Percentiles rank a stretch among this genome's conserved stretches.
Conservation (phyloP, 2,797 vertebrate genomes). For the Phalanger gymnotis region DNA sequence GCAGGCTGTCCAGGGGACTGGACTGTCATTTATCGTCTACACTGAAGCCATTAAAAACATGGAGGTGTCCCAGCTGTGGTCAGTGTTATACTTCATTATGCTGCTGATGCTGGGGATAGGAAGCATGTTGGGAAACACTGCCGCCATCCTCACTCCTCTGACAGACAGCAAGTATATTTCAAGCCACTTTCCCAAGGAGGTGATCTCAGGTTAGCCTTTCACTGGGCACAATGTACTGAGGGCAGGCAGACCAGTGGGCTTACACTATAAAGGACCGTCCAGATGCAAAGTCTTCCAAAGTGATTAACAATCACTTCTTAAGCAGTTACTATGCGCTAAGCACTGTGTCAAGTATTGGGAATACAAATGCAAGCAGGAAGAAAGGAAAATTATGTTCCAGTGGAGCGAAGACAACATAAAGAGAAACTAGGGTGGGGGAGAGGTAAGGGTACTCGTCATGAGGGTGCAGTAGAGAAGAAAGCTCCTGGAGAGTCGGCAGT, state of each 20-base stretch:
- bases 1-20: conserved; percentile 94
- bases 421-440: background rate
- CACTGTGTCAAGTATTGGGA: background rate
- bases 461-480: background rate
- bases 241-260: fast-evolving
- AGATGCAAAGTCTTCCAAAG: background rate
- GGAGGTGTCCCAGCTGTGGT: conserved; percentile 94
- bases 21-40: conserved; percentile 95
- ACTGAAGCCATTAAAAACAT: conserved; percentile 96
- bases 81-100: conserved; percentile 95
- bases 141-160: conserved; percentile 92
- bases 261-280: background rate
- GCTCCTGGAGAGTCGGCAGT: background rate
- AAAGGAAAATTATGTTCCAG: background rate
- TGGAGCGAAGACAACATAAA: background rate
- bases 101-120: conserved; percentile 93
- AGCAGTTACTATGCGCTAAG: background rate
- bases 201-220: conserved; percentile 88
- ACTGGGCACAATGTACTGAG: background rate
- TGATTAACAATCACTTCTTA: background rate
- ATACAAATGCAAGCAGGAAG: background rate
- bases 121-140: conserved; percentile 95
- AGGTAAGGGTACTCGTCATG: background rate
- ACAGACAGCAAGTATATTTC: conserved; percentile 87
- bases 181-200: conserved; percentile 85